Conservation (phyloP, 2,797 vertebrate genomes). For the Pempheris klunzingeri region DNA sequence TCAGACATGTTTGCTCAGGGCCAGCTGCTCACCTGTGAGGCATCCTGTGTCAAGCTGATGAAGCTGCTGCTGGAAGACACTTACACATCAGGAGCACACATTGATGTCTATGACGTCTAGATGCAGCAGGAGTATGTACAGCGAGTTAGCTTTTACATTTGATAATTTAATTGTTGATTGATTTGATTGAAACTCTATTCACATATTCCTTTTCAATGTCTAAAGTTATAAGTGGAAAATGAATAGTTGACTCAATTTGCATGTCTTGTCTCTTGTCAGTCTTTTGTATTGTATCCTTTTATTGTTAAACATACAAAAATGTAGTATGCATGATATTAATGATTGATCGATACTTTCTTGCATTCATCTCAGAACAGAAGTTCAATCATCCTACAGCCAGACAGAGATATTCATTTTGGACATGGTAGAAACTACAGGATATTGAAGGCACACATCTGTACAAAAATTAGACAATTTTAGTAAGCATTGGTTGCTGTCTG, state of each 20-base stretch:
- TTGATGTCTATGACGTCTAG: conserved; percentile 89
- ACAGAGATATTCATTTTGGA: not conserved
- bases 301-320: not conserved
- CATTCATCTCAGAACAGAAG: conserved; percentile 6
- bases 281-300: not conserved
- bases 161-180: no score
- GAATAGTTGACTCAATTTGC: not conserved
- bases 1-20: conserved; percentile 73
- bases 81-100: conserved; percentile 89
- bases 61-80: conserved; percentile 86
- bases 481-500: no score
- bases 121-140: accelerated
- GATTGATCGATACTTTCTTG: no score
- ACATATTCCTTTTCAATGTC: no score
- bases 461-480: no score
- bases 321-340: no score
- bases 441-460: no score
- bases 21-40: conserved; percentile 83
- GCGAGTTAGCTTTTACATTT: not conserved
- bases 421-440: not conserved
- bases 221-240: not conserved
- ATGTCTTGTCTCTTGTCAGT: no score
- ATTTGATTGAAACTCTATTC: not conserved
- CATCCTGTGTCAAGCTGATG: conserved; percentile 89
- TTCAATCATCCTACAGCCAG: not conserved